Base-by-base conservation (phyloP, 2,113 vertebrate genomes). In the Perca flavescens region DNA sequence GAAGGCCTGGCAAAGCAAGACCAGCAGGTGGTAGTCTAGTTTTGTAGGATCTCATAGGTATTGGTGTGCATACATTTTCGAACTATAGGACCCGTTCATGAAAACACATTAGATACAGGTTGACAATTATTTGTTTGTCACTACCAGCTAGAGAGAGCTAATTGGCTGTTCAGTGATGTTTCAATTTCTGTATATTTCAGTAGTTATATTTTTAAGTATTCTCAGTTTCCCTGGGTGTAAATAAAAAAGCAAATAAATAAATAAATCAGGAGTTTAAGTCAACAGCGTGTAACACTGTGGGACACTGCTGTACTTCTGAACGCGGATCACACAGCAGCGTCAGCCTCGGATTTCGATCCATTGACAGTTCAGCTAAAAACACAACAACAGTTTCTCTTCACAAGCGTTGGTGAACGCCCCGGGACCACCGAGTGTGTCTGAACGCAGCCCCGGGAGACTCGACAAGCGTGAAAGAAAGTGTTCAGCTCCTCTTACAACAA, bases 401-500 rank as follows among this genome's bases (percentile, higher is more conserved):
- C 77, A 34, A 73, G 76, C 16, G 64, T 19, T 11, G 71, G 28
- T 3, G 77, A 87, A 77, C 21, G 47, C 80, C 73, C 21, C 21
- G 74, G 36, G 83, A 82, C 63, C 21, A 1, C 34, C 0, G 67
- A 77, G 74, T 2, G 74, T 13, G 65, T 70, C 63, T 82, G 84
- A 88, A 82, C 54, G 71, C 72, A 46, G 43, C 76, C 79, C 60
- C 36, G 1, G 1, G 63, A 82, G 84, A 84, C 63, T 63, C 28
- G 57, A 69, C 76, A 17, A 72, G 57, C 73, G 46, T n/a, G 0
- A 46, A 50, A 46, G 13, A 74, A 86, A 83, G 67, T 72, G 57
- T 46, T 66, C 15, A 34, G 17, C 84, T 86, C 63, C 84, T 71
- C 66, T 74, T 70, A 53, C 70, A 65, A 87, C 77, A 87, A 85